Evolutionary conservation across 2,888 invertebrate genomes (phyloP).

Genomic region (Pheosia tremula): DNA sequence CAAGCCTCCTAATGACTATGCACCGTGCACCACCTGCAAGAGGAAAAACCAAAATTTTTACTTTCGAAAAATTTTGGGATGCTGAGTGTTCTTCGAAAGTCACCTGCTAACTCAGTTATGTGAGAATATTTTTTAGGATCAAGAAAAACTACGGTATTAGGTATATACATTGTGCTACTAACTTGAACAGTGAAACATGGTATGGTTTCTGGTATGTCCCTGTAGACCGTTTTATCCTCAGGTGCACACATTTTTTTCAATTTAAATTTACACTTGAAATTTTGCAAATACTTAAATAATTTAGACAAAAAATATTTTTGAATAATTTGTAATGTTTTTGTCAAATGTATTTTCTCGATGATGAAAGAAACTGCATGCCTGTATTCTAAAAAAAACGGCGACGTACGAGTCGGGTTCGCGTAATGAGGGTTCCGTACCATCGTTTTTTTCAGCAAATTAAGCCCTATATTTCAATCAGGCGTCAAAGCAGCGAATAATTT

Average conservation of each 20-base stretch:
- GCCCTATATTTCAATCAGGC: too few species aligned
- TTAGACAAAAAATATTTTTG: too few species aligned
- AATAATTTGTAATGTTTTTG: neutral
- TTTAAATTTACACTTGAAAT: constrained; percentile 11
- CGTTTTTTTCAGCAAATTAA: too few species aligned
- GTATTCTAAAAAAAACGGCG: neutral
- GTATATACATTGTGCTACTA: constrained; percentile 21
- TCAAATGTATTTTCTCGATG: neutral
- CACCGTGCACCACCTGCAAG: too few species aligned
- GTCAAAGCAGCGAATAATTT: too few species aligned
- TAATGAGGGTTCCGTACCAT: neutral
- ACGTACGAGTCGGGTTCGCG: neutral
- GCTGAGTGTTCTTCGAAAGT: too few species aligned
- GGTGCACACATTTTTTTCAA: constrained; percentile 61
- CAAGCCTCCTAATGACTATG: too few species aligned
- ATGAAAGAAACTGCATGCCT: neutral
- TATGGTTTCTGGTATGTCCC: constrained; percentile 59
- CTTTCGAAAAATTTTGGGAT: too few species aligned
- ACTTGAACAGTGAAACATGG: constrained; percentile 64
- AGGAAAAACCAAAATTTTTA: too few species aligned
- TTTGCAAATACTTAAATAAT: constrained; percentile 10
- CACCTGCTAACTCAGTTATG: too few species aligned
- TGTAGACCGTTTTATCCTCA: constrained; percentile 55
- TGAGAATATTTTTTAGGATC: too few species aligned
- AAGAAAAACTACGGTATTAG: too few species aligned